A percentile compares a stretch with the other conserved stretches of the same genome.
Conservation (phyloP, 2,888 invertebrate genomes). For the Ceramica pisi region DNA sequence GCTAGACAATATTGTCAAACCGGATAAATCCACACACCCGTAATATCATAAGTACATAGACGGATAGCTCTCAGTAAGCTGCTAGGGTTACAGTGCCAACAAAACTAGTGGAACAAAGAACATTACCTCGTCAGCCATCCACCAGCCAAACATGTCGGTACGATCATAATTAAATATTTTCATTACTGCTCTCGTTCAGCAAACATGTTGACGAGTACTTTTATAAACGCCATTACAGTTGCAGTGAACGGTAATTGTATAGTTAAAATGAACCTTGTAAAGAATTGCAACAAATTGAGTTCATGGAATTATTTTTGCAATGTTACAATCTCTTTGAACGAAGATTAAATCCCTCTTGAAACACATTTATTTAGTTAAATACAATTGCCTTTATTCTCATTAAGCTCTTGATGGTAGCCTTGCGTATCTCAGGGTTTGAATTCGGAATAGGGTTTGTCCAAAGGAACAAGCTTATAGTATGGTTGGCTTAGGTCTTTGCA, state of each 20-base stretch:
- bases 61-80: neutral
- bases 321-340: neutral
- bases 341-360: neutral
- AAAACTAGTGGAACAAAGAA: constrained; percentile 67
- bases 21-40: neutral
- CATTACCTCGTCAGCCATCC: constrained; percentile 68
- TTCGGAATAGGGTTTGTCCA: too few relatives aligned
- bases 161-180: constrained; percentile 76
- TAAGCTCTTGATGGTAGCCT: too few relatives aligned
- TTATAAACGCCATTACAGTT: constrained; percentile 18
- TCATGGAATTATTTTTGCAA: neutral
- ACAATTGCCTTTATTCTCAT: too few relatives aligned
- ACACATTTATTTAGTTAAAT: neutral
- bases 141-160: constrained; percentile 62
- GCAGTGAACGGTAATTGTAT: constrained; percentile 6
- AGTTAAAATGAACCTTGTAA: neutral
- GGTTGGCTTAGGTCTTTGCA: neutral
- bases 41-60: constrained; percentile 2
- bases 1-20: neutral
- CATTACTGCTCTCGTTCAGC: constrained; percentile 67
- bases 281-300: neutral
- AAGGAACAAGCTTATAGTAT: too few relatives aligned
- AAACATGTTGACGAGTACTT: constrained; percentile 44
- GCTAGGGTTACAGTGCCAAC: constrained; percentile 17
- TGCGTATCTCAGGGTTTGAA: too few relatives aligned